Percentiles rank a stretch among this genome's conserved stretches.
Evolutionary conservation across 2,113 vertebrate species (phyloP).

Genomic region (Gymnogyps californianus): DNA sequence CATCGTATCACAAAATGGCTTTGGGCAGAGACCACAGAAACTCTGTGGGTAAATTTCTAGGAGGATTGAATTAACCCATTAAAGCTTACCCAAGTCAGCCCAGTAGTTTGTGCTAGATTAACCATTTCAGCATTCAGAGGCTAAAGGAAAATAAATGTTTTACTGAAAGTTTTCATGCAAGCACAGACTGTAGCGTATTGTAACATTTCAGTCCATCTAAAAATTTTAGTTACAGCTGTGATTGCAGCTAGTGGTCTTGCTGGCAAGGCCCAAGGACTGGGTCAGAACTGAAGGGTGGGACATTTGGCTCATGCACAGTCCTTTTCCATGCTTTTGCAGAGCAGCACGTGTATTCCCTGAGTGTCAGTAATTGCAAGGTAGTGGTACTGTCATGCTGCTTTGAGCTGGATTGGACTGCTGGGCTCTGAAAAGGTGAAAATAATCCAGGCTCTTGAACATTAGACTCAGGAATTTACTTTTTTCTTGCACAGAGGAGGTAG

Average conservation of each 20-base stretch:
- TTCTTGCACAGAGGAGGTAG: neutral
- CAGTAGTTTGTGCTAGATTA: neutral
- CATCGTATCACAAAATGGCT: neutral
- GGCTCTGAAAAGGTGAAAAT: neutral
- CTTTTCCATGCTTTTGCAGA: neutral
- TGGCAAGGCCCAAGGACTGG: neutral
- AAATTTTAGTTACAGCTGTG: neutral
- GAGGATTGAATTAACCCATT: neutral
- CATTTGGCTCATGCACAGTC: neutral
- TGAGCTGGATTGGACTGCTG: neutral
- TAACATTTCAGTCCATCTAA: neutral
- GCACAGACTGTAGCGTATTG: neutral
- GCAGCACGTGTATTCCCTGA: neutral
- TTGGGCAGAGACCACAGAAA: neutral
- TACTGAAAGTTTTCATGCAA: neutral
- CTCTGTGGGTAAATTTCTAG: neutral
- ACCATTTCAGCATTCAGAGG: neutral
- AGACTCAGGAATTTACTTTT: neutral
- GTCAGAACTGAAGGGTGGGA: neutral
- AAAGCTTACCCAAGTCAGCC: neutral
- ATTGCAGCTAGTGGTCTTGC: neutral
- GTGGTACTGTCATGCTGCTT: neutral
- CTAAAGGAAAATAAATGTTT: neutral
- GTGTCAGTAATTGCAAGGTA: neutral
- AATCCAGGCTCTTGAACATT: neutral